These are phyloP conservation scores for Anguilla pacifica DNA, from an alignment of 2,797 vertebrate genomes.

Conservation along the genomic window DNA sequence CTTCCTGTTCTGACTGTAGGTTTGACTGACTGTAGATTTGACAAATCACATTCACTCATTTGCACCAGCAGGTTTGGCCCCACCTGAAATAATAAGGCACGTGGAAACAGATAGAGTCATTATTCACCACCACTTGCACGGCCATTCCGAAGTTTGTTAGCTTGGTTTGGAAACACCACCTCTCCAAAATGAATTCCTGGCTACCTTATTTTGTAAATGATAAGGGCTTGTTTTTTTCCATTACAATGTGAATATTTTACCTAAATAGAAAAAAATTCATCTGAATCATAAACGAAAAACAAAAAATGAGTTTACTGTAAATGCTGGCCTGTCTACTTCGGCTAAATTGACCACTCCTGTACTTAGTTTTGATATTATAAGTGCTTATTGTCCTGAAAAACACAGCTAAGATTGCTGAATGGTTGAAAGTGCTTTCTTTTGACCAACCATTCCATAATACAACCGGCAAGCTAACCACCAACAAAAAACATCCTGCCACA, in stretches of 20 bases:
- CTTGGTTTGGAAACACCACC: not conserved
- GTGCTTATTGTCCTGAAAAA: not conserved
- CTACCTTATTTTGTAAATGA: not conserved
- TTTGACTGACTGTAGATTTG: not conserved
- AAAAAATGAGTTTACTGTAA: not conserved
- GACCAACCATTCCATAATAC: too few relatives aligned
- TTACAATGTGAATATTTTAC: not conserved
- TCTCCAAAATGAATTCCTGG: not conserved
- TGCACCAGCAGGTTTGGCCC: not conserved
- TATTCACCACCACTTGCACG: not conserved
- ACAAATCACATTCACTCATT: constrained; percentile 1
- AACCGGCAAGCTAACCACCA: not conserved
- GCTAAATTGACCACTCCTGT: not conserved
- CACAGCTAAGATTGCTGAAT: not conserved
- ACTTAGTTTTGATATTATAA: not conserved
- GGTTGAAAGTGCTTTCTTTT: not conserved
- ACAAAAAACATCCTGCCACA: not conserved
- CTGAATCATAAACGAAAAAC: not conserved
- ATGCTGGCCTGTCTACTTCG: not conserved
- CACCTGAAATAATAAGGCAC: not conserved
- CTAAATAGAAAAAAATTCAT: not conserved
- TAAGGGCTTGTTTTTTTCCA: not conserved
- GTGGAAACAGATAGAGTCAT: not conserved
- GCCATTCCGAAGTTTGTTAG: not conserved
- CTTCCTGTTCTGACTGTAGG: not conserved